These are phyloP conservation scores for Chloroceryle aenea DNA, from an alignment of 2,113 vertebrate species.

Conservation along the genomic window DNA sequence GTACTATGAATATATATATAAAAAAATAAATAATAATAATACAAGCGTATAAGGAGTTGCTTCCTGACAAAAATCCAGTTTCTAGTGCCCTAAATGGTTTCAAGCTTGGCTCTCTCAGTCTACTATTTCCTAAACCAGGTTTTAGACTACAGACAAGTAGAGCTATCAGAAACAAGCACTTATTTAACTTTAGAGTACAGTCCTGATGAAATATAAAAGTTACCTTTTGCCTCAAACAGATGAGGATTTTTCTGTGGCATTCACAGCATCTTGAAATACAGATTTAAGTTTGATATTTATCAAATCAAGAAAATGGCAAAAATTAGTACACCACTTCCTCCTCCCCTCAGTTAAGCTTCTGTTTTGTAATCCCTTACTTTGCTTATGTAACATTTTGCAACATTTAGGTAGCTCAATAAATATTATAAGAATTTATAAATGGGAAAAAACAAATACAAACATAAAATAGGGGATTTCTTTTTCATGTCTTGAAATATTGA, in stretches of 20 bases:
- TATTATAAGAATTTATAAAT: not conserved
- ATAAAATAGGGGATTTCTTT: not conserved
- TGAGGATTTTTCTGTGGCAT: not conserved
- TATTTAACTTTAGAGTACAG: not conserved
- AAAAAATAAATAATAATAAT: not conserved
- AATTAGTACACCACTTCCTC: not conserved
- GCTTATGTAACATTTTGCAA: not conserved
- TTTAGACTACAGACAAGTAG: not conserved
- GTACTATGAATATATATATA: not conserved
- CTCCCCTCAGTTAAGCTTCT: not conserved
- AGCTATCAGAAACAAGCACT: not conserved
- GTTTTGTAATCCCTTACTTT: not conserved
- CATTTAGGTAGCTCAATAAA: not conserved
- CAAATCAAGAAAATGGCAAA: not conserved
- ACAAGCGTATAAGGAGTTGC: not conserved
- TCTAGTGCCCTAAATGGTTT: not conserved
- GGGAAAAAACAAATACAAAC: rapidly evolving
- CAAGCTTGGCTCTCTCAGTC: not conserved
- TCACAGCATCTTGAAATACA: not conserved
- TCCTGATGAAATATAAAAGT: not conserved
- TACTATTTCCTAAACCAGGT: not conserved
- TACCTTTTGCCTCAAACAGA: not conserved
- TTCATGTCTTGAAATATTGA: not conserved
- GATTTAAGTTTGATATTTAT: not conserved
- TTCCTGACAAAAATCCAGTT: not conserved